Conservation (phyloP, 2,888 invertebrate species). For the Eupithecia subumbrata region DNA sequence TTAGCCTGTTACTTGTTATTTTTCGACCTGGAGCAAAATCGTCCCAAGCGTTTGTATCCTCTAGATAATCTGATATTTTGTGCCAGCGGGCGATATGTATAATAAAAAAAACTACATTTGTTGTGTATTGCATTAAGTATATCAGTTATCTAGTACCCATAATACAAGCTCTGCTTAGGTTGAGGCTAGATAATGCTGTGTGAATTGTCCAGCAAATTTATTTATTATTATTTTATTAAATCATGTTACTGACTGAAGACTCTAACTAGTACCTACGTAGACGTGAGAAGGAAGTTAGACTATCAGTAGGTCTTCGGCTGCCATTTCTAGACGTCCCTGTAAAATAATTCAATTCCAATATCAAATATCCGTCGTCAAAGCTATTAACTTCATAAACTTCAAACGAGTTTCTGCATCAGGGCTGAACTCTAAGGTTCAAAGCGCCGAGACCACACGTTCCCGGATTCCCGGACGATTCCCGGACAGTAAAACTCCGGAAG, state of each 20-base stretch:
- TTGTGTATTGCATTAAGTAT: no score
- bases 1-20: no score
- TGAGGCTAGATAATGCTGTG: no score
- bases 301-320: neutral
- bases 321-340: neutral
- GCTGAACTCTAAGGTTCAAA: constrained; percentile 2
- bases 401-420: constrained; percentile 5
- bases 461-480: constrained; percentile 61
- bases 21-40: no score
- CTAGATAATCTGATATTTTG: no score
- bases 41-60: no score
- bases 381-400: constrained; percentile 2
- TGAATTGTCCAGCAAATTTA: no score
- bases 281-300: neutral
- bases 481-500: constrained; percentile 63
- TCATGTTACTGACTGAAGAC: neutral
- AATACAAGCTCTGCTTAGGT: no score
- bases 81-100: no score
- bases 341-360: neutral
- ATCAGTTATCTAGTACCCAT: no score
- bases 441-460: constrained; percentile 57
- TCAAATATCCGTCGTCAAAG: constrained; percentile 1
- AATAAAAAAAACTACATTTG: no score
- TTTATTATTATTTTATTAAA: no score
- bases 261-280: neutral